Percentiles rank a stretch among this genome's conserved stretches.
Conservation (phyloP, 1,140 invertebrate genomes). For the Doryteuthis pealeii region DNA sequence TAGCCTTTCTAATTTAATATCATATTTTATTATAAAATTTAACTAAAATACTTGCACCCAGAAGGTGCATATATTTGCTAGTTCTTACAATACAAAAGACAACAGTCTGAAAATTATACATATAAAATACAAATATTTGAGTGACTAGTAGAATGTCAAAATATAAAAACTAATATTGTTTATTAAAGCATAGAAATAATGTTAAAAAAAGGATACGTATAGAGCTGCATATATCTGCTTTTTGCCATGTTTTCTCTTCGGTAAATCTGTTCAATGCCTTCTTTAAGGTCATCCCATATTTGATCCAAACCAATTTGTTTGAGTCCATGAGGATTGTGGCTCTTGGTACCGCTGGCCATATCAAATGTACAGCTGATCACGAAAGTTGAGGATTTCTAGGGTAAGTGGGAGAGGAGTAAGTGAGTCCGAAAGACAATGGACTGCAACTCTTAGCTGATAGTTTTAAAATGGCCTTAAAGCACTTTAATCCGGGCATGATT, state of each 20-base stretch:
- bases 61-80: too few relatives aligned
- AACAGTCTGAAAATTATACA: too few relatives aligned
- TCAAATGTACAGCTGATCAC: neutral
- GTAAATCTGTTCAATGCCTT: conserved; percentile 92
- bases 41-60: too few relatives aligned
- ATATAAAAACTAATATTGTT: too few relatives aligned
- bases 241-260: conserved; percentile 80
- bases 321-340: conserved; percentile 64
- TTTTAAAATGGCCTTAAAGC: neutral
- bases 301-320: conserved; percentile 86
- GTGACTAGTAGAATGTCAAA: too few relatives aligned
- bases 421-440: neutral
- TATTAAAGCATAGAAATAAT: too few relatives aligned
- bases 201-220: conserved; percentile 78
- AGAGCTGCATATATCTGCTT: conserved; percentile 85
- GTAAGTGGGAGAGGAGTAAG: neutral
- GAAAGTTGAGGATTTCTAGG: neutral
- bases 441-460: neutral
- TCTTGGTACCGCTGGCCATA: neutral
- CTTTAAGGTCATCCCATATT: conserved; percentile 92
- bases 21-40: too few relatives aligned
- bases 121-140: too few relatives aligned
- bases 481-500: too few relatives aligned
- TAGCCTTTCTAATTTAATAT: too few relatives aligned
- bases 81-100: too few relatives aligned